These are phyloP conservation scores for Callimorpha dominula DNA, from an alignment of 2,888 invertebrate genomes.

Conservation along the genomic window DNA sequence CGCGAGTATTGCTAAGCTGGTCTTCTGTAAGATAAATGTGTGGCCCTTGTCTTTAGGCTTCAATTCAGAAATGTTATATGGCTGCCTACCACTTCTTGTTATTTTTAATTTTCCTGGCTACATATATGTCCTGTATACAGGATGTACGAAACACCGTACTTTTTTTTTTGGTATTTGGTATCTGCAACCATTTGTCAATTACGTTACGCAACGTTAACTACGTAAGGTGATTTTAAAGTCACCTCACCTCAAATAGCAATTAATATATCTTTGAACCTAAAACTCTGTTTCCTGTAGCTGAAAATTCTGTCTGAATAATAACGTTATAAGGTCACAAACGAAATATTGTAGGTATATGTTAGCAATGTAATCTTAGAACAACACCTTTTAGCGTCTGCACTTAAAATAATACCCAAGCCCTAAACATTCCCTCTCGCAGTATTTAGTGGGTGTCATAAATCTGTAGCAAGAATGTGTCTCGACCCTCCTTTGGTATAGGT, in stretches of 20 bases:
- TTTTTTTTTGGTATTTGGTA: background rate
- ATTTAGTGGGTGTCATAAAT: constrained; percentile 30
- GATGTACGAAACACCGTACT: too few relatives aligned
- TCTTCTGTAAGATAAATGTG: too few relatives aligned
- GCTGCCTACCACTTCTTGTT: too few relatives aligned
- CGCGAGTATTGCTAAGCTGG: too few relatives aligned
- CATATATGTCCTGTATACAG: too few relatives aligned
- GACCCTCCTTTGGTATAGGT: constrained; percentile 24
- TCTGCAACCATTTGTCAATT: background rate
- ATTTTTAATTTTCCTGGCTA: background rate
- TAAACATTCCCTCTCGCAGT: constrained; percentile 18
- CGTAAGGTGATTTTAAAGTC: too few relatives aligned
- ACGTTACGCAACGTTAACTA: too few relatives aligned
- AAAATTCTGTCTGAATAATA: background rate
- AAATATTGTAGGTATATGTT: background rate
- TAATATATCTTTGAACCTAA: background rate
- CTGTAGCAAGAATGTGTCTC: constrained; percentile 22
- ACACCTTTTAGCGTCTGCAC: constrained; percentile 1
- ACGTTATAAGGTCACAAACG: background rate
- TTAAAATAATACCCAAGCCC: constrained; percentile 20
- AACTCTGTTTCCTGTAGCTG: background rate
- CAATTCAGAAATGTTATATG: too few relatives aligned
- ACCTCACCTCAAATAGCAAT: too few relatives aligned
- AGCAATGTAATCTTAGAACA: constrained; percentile 7
- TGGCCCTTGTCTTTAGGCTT: too few relatives aligned